phyloP scores from a whole-genome alignment of 2,113 vertebrate species.

The Phalacrocorax brasilianus region DNA sequence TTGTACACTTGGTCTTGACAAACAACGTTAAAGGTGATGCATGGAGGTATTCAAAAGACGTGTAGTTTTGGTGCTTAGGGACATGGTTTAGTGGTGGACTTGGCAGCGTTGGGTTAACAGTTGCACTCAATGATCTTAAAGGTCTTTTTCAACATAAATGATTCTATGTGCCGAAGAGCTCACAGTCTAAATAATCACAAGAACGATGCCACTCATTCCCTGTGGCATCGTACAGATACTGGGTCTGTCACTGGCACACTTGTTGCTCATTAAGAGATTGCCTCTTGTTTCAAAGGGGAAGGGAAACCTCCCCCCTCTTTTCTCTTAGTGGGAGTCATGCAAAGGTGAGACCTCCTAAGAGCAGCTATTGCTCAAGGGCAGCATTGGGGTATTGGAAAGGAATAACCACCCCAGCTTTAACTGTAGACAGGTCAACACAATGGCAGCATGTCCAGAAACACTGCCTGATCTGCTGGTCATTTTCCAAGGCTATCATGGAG shows the following conservation, averaged over 20 bases:
- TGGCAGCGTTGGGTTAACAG: no score
- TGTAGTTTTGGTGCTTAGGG: no score
- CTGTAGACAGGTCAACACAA: background rate
- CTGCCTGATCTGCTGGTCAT: background rate
- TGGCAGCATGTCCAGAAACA: background rate
- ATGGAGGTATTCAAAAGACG: no score
- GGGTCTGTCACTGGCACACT: background rate
- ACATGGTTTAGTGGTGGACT: no score
- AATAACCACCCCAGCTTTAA: background rate
- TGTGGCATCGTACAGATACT: fast-evolving
- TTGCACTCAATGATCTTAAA: no score
- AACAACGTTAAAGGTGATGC: background rate
- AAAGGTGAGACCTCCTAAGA: background rate
- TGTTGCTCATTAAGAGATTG: background rate
- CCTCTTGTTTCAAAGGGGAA: background rate
- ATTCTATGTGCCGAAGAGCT: background rate
- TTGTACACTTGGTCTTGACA: background rate
- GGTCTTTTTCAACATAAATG: no score
- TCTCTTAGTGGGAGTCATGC: background rate
- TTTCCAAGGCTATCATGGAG: background rate
- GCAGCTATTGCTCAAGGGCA: background rate
- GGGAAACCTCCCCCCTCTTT: background rate
- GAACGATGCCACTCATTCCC: background rate
- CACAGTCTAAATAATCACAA: background rate
- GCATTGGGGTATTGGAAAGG: fast-evolving